These are phyloP conservation scores for Scrobipalpa atriplicella DNA, from an alignment of 2,888 invertebrate genomes.

Conservation along the genomic window DNA sequence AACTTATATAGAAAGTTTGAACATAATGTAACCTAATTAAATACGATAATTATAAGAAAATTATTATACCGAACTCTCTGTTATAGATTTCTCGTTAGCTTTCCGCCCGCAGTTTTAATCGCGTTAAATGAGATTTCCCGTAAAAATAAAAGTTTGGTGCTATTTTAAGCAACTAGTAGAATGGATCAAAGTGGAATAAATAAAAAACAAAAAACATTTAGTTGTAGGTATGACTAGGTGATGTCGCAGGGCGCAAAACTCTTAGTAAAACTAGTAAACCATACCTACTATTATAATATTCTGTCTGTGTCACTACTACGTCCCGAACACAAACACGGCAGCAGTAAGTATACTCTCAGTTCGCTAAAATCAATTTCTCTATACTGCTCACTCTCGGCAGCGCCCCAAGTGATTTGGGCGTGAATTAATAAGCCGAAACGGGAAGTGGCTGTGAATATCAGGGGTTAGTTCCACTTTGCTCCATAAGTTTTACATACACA, in stretches of 20 bases:
- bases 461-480: background rate
- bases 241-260: no score
- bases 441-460: conserved; percentile 36
- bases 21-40: background rate
- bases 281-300: background rate
- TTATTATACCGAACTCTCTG: no score
- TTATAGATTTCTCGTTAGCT: no score
- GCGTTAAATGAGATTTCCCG: no score
- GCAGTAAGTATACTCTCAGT: conserved; percentile 2
- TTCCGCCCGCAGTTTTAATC: no score
- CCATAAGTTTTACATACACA: no score
- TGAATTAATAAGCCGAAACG: conserved; percentile 44
- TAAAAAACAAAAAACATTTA: no score
- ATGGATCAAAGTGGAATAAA: no score
- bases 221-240: no score
- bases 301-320: background rate
- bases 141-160: no score
- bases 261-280: no score
- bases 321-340: background rate
- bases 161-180: no score
- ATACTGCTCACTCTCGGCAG: conserved; percentile 18
- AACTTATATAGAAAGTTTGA: background rate
- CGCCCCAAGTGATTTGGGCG: conserved; percentile 39
- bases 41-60: background rate
- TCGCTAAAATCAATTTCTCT: conserved; percentile 29